Evolutionary conservation across 1,140 invertebrate species (phyloP).

Genomic region (Tribolium castaneum): DNA sequence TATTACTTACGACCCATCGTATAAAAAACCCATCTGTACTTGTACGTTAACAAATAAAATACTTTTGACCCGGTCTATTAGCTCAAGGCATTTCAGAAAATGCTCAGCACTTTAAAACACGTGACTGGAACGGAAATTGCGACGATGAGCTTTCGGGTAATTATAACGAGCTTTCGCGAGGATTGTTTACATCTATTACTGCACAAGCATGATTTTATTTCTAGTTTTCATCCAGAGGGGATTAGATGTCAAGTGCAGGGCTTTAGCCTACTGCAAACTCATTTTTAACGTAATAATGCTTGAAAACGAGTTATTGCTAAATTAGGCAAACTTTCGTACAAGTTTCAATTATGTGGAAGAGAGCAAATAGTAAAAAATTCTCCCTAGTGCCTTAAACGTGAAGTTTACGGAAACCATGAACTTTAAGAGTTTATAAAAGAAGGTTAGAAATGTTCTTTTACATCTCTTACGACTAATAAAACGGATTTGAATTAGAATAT

Average conservation of each 20-base stretch:
- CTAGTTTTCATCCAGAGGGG: background rate
- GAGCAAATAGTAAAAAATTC: too few relatives aligned
- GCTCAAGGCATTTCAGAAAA: constrained; percentile 14
- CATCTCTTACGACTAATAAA: background rate
- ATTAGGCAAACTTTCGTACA: too few relatives aligned
- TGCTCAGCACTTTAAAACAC: constrained; percentile 8
- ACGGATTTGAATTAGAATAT: background rate
- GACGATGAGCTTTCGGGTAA: background rate
- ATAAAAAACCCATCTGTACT: constrained; percentile 50
- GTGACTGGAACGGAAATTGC: constrained; percentile 21
- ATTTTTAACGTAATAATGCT: background rate
- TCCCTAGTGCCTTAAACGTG: background rate
- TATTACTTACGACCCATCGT: constrained; percentile 50
- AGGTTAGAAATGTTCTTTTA: background rate
- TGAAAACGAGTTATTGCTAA: background rate
- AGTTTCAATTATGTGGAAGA: too few relatives aligned
- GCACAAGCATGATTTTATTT: background rate
- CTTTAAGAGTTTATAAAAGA: constrained; percentile 5
- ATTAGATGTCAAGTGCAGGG: background rate
- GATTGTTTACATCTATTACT: background rate
- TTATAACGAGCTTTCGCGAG: background rate
- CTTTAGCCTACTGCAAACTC: background rate
- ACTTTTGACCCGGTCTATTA: constrained; percentile 32
- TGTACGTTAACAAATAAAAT: constrained; percentile 47
- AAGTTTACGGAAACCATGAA: background rate